Evolutionary conservation across 2,888 invertebrate genomes (phyloP), one percentile per base, ranked within the genome.

Genomic region (Diarsia brunnea): DNA sequence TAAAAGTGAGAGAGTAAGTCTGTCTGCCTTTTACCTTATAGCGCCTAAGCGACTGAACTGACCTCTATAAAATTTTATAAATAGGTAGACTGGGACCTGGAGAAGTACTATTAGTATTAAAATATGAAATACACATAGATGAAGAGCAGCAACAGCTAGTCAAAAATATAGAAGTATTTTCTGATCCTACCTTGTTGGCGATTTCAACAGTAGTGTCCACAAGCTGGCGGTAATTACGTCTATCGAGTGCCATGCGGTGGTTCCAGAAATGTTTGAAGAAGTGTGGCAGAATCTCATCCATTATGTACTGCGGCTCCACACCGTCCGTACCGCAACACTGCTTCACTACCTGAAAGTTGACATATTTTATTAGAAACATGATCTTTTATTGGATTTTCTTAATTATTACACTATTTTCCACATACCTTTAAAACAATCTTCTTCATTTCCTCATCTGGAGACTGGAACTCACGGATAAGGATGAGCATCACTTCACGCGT

Each of bases 211-310:
- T 99, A 0, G 99, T 99, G 92, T 99, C 99, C 0, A 99, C 99
- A 73, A 99, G 97, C 97, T 99, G 99, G 85, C 99, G 97, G 93
- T 99, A 99, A 94, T 99, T 99, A 81, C 99, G 97, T 69, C 99
- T 97, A 95, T 99, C 99, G 79, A 99, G 96, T 3, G 99, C 99
- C 99, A 99, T 99, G 84, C 99, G 97, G 93, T 99, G 99, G 93
- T 99, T 99, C 99, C 99, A 99, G 96, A 99, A 99, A 95, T 99
- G 99, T 95, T 99, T 99, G 97, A 99, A 99, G 96, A 99, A 99
- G 90, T 99, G 99, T 0, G 99, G 99, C 87, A 99, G 96, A 89
- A 99, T 99, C 94, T 99, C 99, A 90, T 99, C 99, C 96, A 99
- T 99, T 87, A 99, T 99, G 92, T 99, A 99, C 92, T 99, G 99